Evolutionary conservation across 1,140 invertebrate genomes (phyloP), one percentile per base, ranked within the genome.

Genomic region (Leguminivora glycinivorella): DNA sequence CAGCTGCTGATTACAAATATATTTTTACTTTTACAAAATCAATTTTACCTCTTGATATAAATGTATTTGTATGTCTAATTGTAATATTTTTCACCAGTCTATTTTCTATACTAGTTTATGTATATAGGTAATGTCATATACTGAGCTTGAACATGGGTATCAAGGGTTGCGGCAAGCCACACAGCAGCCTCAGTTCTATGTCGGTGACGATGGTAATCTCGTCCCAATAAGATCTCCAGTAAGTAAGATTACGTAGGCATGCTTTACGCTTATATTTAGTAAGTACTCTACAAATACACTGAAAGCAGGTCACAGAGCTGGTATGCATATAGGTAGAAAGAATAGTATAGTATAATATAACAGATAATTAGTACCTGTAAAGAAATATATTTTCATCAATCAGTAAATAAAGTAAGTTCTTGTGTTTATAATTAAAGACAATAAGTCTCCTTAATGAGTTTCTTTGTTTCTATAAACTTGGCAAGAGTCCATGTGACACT

Each of bases 121-220:
- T 78, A 84, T 83, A 83, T 87, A 90, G 92, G 93, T 92, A 92
- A 97, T 97, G 96, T 97, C 96, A 88, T 97, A 97, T 91, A 97
- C 96, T 84, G 96, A 97, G 93, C 90, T 97, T 80, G 96, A 97
- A 93, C 95, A 96, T 93, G 96, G 96, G 70, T 97, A 97, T 93
- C 96, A 97, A 94, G 96, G 95, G 74, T 92, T 96, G 77, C 93
- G 94, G 77, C 95, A 95, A 84, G 93, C 94, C 75, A 88, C 92
- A 80, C 76, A 81, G 68, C 89, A 93, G 38, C 94, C 94, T 70
- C 94, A 95, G 75, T 96, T 96, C 90, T 96, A 94, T 86, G 89
- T 94, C 81, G 93, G 93, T 72, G 93, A 93, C 77, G 93, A 94
- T 84, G 93, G 93, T 81, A 93, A 93, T 89, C 89, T 94, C 84